Percentiles rank a stretch among this genome's conserved stretches.
Evolutionary conservation across 2,113 vertebrate genomes (phyloP).

Genomic region (Thermophis baileyi): DNA sequence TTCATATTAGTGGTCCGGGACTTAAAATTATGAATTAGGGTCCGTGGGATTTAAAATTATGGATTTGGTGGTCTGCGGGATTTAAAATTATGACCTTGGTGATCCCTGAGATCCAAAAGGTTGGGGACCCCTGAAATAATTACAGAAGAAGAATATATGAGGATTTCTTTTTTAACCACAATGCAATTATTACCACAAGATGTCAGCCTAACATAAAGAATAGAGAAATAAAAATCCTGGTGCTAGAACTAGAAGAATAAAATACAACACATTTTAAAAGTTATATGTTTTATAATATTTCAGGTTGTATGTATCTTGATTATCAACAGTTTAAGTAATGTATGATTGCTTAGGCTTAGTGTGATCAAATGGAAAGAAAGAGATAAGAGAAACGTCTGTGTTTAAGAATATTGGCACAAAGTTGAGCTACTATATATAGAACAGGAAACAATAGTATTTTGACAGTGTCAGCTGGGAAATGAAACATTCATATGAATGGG

Average conservation of each 20-base stretch:
- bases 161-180: not conserved
- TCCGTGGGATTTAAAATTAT: no score
- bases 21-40: no score
- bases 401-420: not conserved
- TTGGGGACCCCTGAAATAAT: no score
- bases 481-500: not conserved
- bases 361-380: not conserved
- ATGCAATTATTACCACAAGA: slow-evolving; percentile 5
- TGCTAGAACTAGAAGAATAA: not conserved
- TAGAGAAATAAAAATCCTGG: not conserved
- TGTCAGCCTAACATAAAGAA: slow-evolving; percentile 31
- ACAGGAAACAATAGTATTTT: not conserved
- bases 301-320: not conserved
- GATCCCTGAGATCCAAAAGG: no score
- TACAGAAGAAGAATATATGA: not conserved
- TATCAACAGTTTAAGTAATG: not conserved
- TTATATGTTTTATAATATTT: not conserved
- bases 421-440: not conserved
- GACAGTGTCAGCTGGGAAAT: not conserved
- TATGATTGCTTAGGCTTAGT: not conserved
- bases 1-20: no score
- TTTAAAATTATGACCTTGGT: no score
- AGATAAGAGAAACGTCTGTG: not conserved
- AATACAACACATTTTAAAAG: no score
- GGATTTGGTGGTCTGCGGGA: no score